Base-by-base conservation (phyloP, 1,140 invertebrate genomes). In the Anastrepha obliqua region DNA sequence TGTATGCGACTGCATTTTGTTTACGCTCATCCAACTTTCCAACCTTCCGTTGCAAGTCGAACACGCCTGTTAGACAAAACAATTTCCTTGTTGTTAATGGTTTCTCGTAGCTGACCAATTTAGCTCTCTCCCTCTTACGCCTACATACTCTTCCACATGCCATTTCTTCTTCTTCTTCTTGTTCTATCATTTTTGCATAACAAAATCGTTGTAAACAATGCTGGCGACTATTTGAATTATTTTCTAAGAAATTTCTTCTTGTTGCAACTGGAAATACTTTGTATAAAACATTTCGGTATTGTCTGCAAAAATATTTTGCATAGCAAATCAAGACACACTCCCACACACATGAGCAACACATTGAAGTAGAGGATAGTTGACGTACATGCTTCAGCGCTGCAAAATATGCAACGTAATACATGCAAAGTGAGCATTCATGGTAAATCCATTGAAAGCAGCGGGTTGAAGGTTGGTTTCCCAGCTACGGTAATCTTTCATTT, bases 251-350 rank as follows among this genome's bases (percentile, higher is more conserved):
- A 81, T 81, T 55, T 81, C 74, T 20, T 81, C 47, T 81, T 81
- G 74, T 81, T 81, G 47, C 44, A 81, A 81, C 74, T 81, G 17
- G 17, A 81, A 51, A 55, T 74, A 74, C 13, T 74, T 74, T 74
- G 42, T 47, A 51, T n/a, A 81, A 20, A 81, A 55, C 44, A 58
- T 51, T n/a, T 81, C 20, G 74, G 47, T 81, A 81, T 81, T 81
- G 74, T 81, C 74, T 81, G 74, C 74, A 58, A n/a, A 81, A 81
- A 81, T 81, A 81, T 81, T 81, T 81, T 81, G 74, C 74, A 81
- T 81, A 81, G n/a, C 7, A 81, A 20, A 44, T 17, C 13, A 17
- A 17, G 9, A 1, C 60, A 62, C 60, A 62, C 17, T 13, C 0
- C 8, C 60, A n/a, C 17, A 62, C 60, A 13, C 11, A 4, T 62